phyloP scores from a whole-genome alignment of 2,797 vertebrate genomes.

The Notolepis coatsorum region DNA sequence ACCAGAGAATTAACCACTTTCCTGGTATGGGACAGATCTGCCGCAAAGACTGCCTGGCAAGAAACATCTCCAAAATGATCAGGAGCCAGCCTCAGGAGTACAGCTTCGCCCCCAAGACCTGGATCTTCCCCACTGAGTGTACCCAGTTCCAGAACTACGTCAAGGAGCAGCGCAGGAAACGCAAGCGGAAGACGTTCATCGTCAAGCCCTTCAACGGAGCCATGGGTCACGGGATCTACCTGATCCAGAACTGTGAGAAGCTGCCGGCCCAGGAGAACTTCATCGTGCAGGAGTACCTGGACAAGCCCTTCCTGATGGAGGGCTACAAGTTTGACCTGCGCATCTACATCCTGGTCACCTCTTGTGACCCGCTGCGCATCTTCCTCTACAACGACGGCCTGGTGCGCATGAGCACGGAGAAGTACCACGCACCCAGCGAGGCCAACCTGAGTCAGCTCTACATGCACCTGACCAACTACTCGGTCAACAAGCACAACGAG shows the following conservation, averaged over 20 bases:
- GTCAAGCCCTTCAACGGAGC: constrained; percentile 91
- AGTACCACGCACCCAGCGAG: constrained; percentile 88
- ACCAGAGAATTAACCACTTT: constrained; percentile 92
- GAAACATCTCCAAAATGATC: constrained; percentile 90
- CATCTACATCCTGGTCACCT: constrained; percentile 90
- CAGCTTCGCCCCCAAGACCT: constrained; percentile 88
- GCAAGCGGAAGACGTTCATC: no score
- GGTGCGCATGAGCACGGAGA: constrained; percentile 91
- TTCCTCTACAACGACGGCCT: constrained; percentile 92
- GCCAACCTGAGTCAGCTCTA: constrained; percentile 90
- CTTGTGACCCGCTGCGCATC: constrained; percentile 90
- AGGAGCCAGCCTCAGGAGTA: constrained; percentile 89
- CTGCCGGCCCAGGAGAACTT: constrained; percentile 89
- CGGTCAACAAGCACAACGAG: constrained; percentile 92
- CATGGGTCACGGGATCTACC: constrained; percentile 92
- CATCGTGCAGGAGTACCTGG: constrained; percentile 92
- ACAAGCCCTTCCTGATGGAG: constrained; percentile 92
- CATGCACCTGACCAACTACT: constrained; percentile 93
- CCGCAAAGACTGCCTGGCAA: constrained; percentile 91
- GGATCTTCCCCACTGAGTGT: constrained; percentile 91
- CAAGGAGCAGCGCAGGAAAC: constrained; percentile 90
- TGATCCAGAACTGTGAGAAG: constrained; percentile 90
- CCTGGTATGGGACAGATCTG: constrained; percentile 94
- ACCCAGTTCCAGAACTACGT: constrained; percentile 91
- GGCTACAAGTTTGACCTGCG: constrained; percentile 92